Evolutionary conservation across 2,888 invertebrate species (phyloP).

Genomic region (Drosophila monieri): DNA sequence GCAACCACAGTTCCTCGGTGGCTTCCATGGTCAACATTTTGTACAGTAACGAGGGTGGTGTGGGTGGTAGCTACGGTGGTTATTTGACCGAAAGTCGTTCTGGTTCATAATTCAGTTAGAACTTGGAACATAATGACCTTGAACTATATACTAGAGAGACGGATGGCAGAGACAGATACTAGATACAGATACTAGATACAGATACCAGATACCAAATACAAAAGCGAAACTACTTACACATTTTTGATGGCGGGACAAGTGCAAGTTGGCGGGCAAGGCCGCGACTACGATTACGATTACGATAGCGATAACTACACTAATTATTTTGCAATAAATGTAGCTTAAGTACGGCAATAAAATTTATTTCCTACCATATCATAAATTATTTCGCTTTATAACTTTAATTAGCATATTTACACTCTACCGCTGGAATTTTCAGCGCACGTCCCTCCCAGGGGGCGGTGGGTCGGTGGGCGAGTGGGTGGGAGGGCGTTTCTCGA

Average conservation of each 20-base stretch:
- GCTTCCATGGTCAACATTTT: constrained; percentile 85
- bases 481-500: background rate
- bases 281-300: constrained; percentile 41
- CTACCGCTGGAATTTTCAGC: constrained; percentile 46
- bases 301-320: constrained; percentile 68
- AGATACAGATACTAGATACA: constrained; percentile 17
- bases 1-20: constrained; percentile 82
- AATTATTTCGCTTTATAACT: constrained; percentile 76
- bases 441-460: constrained; percentile 7
- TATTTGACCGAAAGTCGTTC: constrained; percentile 57
- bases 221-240: constrained; percentile 44
- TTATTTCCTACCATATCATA: constrained; percentile 71
- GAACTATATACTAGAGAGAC: constrained; percentile 13
- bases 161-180: background rate
- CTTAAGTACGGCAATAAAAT: constrained; percentile 76
- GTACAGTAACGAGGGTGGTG: constrained; percentile 69
- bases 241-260: constrained; percentile 62
- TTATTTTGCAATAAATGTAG: constrained; percentile 81
- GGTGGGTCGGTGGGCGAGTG: background rate
- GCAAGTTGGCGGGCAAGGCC: constrained; percentile 55
- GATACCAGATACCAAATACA: constrained; percentile 60
- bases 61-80: constrained; percentile 26
- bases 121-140: constrained; percentile 6
- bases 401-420: constrained; percentile 72
- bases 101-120: constrained; percentile 49